These are phyloP conservation scores for Telmatochromis sp. DNA, from an alignment of 2,113 vertebrate genomes.

Conservation along the genomic window DNA sequence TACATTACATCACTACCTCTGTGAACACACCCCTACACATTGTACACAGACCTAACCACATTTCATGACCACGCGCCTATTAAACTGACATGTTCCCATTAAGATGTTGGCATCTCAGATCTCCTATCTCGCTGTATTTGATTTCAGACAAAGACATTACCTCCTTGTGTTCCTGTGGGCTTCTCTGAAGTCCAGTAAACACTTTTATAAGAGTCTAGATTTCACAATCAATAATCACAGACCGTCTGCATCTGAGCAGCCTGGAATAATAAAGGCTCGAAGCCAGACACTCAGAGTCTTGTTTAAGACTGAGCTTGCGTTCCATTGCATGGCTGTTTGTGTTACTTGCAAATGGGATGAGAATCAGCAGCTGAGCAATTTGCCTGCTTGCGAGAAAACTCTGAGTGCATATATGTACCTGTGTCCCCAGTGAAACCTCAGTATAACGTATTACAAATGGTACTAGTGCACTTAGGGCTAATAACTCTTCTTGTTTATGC, in stretches of 20 bases:
- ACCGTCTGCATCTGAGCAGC: slow-evolving; percentile 23
- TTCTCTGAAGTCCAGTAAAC: slow-evolving; percentile 14
- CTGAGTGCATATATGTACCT: neutral
- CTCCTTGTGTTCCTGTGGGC: slow-evolving; percentile 17
- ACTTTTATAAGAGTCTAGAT: slow-evolving; percentile 29
- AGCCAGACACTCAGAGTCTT: slow-evolving; percentile 4
- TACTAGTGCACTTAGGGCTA: neutral
- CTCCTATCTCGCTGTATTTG: slow-evolving; percentile 15
- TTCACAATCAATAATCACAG: slow-evolving; percentile 48
- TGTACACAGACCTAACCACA: neutral
- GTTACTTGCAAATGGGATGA: neutral
- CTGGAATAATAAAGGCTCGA: slow-evolving; percentile 19
- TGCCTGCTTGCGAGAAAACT: neutral
- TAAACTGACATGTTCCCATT: slow-evolving; percentile 17
- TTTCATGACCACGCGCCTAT: neutral
- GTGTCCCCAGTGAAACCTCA: neutral
- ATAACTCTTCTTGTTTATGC: neutral
- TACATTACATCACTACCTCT: neutral
- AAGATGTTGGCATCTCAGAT: slow-evolving; percentile 4
- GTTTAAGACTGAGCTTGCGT: neutral
- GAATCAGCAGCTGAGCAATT: neutral
- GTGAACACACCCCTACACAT: neutral
- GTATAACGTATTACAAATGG: neutral
- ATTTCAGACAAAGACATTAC: slow-evolving; percentile 38
- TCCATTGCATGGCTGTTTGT: slow-evolving; percentile 9